Percentiles rank a stretch among this genome's conserved stretches.
phyloP scores from a whole-genome alignment of 2,113 vertebrate genomes.

The Melanostigma gelatinosum region DNA sequence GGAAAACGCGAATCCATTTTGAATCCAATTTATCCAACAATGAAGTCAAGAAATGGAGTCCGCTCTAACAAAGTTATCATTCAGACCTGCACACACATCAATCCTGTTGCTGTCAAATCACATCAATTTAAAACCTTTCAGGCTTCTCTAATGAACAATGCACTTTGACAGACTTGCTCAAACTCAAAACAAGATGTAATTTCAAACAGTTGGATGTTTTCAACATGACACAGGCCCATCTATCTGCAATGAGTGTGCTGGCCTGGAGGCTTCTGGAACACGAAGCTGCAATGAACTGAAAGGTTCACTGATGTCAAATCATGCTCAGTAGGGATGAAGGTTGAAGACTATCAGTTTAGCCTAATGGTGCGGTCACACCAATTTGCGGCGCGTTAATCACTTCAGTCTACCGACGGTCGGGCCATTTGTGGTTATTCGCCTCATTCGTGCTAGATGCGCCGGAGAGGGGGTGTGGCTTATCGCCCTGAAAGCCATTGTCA shows the following conservation, averaged over 20 bases:
- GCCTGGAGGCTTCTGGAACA: not conserved
- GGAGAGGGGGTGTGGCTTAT: too few species aligned
- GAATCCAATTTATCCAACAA: not conserved
- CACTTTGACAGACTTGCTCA: not conserved
- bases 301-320: not conserved
- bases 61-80: not conserved
- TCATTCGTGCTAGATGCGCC: too few species aligned
- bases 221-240: not conserved
- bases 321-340: not conserved
- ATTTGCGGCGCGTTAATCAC: too few species aligned
- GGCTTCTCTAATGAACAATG: not conserved
- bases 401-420: too few species aligned
- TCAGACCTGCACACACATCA: not conserved
- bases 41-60: not conserved
- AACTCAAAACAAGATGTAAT: not conserved
- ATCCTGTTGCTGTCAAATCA: not conserved
- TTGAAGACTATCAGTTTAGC: not conserved
- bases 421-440: too few species aligned
- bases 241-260: not conserved
- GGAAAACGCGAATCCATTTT: not conserved
- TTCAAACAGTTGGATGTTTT: not conserved
- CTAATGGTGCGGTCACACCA: too few species aligned
- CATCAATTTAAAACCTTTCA: not conserved
- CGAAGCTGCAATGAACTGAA: not conserved
- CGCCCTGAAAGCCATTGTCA: too few species aligned